Base-by-base conservation (phyloP, 2,888 invertebrate species). In the Asteroscopus sphinx region DNA sequence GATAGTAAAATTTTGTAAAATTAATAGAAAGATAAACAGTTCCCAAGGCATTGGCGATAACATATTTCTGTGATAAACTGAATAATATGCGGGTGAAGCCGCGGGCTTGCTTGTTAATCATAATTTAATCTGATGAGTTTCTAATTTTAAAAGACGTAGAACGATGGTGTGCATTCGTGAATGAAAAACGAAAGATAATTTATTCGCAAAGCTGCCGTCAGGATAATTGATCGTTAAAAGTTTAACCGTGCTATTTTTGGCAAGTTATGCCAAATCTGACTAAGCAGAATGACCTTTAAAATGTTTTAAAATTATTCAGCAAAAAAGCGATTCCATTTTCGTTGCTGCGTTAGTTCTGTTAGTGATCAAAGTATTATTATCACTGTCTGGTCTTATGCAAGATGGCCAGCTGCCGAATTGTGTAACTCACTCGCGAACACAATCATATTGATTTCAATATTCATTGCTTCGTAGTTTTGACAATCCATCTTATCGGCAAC, bases 201-300 rank as follows among this genome's bases (percentile, higher is more conserved):
- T 51, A 63, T 56, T 56, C 35, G 15, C 59, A 48, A 45, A 45
- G 44, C 52, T 30, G 13, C 36, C 52, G 30, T 36, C 40, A 16
- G 37, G 41, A 53, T 62, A 63, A 57, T 45, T 52, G 41, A 33
- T 49, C 36, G 40, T 70, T 58, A 37, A 54, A 57, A 55, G 35
- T 41, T 39, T 28, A 35, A 28, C 21, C 17, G 9, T n/a, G 25
- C 30, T 47, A 51, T 36, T 57, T 57, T 56, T 51, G 36, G 37
- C 49, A 42, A 30, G 26, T 40, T 13, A 25, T 40, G 13, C 26
- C 26, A 26, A 40, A 4, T 40, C 26, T 4, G 39, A 16, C 11
- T n/a, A n/a, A n/a, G n/a, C n/a, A n/a, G n/a, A n/a, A n/a, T 13
- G 32, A 12, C 32, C 12, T 4, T 13, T 33, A 13, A 33, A 13